Evolutionary conservation across 2,888 invertebrate species (phyloP), one percentile per base, ranked within the genome.

Genomic region (Vesta saturnalis): DNA sequence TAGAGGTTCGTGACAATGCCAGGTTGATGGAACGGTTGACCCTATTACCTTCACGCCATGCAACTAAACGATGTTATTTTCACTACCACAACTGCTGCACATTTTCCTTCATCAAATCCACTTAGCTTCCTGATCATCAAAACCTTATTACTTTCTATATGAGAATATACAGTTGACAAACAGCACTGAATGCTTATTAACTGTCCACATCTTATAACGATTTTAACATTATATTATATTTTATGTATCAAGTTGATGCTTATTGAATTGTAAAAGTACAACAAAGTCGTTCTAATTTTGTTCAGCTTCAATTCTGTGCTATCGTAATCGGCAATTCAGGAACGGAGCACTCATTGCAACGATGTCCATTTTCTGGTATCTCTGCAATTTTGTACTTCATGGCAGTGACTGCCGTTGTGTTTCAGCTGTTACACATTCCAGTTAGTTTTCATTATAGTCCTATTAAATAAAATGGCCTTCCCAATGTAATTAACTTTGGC

Each of bases 11-110:
- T 65, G 68, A 68, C 68, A 68, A 65, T 67, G 43, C 65, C 70
- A 67, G 68, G 71, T 74, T 74, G 73, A 74, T 73, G 64, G 67
- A 59, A 70, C 72, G 69, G 66, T 74, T 73, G 72, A 74, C 72
- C 74, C 61, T 64, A 67, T 72, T 67, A 67, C 61, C 59, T 64
- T 43, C 62, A 55, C 69, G 64, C 68, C 60, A 49, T 65, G 64
- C 68, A 69, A 69, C 69, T 61, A 67, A 70, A 72, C 59, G 70
- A 67, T 61, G 64, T 63, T 64, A 67, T 67, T 70, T 59, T 64
- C 61, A 61, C 54, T 63, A 61, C 67, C 67, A 35, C 60, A 56
- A 63, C 63, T 52, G 60, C 63, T 67, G 70, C 70, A 66, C 63
- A 67, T 63, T 66, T 64, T 58, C 70, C 58, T 60, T 35, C 63